Conservation (phyloP, 1,140 invertebrate genomes). For the Lasaia peninsularis region DNA sequence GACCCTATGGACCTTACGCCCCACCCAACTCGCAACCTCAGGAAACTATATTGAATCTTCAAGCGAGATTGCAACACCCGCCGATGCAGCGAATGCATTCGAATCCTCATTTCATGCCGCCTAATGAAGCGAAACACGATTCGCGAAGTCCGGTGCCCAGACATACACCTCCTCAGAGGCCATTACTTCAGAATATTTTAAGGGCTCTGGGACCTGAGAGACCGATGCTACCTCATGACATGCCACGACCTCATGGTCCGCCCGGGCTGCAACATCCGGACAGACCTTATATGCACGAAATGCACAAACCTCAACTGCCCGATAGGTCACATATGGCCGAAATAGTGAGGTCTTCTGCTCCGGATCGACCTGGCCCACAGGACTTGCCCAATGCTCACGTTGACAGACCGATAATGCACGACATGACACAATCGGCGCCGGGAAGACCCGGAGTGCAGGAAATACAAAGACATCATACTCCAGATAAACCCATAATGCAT, state of each 20-base stretch:
- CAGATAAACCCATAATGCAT: constrained; percentile 18
- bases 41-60: constrained; percentile 22
- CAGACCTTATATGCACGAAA: neutral
- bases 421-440: neutral
- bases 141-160: neutral
- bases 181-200: constrained; percentile 9
- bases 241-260: constrained; percentile 10
- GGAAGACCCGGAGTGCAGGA: constrained; percentile 2
- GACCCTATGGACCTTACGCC: constrained; percentile 65
- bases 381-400: constrained; percentile 2
- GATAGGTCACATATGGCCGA: neutral
- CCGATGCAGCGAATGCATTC: constrained; percentile 37
- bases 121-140: constrained; percentile 1
- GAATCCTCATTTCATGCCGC: constrained; percentile 20
- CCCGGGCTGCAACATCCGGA: neutral
- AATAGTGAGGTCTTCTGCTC: neutral
- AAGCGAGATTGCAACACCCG: constrained; percentile 29
- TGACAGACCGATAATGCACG: neutral
- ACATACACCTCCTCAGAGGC: constrained; percentile 5
- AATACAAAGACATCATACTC: neutral
- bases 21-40: constrained; percentile 30
- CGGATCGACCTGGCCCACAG: neutral
- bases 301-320: neutral
- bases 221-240: constrained; percentile 18
- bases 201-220: constrained; percentile 16